A percentile compares a stretch with the other conserved stretches of the same genome.
Evolutionary conservation across 1,140 invertebrate genomes (phyloP).

Genomic region (Temnothorax longispinosus): DNA sequence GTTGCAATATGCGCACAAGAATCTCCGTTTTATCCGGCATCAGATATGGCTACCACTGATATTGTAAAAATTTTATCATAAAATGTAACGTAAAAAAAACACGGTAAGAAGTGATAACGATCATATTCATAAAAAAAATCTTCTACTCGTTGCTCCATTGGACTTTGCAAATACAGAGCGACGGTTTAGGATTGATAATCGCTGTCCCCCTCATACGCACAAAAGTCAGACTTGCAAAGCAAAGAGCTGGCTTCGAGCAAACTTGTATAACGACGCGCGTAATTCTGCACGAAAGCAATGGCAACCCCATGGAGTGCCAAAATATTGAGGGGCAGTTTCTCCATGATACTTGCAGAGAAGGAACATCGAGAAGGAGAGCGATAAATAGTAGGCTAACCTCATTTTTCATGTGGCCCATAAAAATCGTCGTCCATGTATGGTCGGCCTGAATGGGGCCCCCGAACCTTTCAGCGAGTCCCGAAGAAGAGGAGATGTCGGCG

Average conservation of each 20-base stretch:
- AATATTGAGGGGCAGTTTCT: slow-evolving; percentile 79
- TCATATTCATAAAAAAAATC: not conserved
- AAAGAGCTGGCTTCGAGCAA: not conserved
- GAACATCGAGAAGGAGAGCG: slow-evolving; percentile 52
- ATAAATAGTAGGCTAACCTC: slow-evolving; percentile 77
- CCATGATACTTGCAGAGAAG: slow-evolving; percentile 47
- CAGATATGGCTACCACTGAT: not conserved
- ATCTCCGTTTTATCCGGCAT: not conserved
- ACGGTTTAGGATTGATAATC: not conserved
- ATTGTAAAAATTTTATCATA: not conserved
- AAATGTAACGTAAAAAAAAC: not conserved
- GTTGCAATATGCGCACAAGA: slow-evolving; percentile 5
- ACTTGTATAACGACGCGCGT: not conserved
- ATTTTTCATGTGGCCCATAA: slow-evolving; percentile 82
- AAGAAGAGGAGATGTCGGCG: slow-evolving; percentile 34
- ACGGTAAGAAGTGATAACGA: not conserved
- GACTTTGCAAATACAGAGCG: not conserved
- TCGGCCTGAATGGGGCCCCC: slow-evolving; percentile 67
- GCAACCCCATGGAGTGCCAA: slow-evolving; percentile 78
- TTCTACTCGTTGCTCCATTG: not conserved
- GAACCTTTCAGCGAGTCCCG: slow-evolving; percentile 60
- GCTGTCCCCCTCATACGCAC: not conserved
- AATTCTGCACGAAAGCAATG: slow-evolving; percentile 23
- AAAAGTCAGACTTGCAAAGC: slow-evolving; percentile 1
- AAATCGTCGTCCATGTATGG: slow-evolving; percentile 73